Evolutionary conservation across 2,113 vertebrate genomes (phyloP).

Genomic region (Stictonetta naevosa): DNA sequence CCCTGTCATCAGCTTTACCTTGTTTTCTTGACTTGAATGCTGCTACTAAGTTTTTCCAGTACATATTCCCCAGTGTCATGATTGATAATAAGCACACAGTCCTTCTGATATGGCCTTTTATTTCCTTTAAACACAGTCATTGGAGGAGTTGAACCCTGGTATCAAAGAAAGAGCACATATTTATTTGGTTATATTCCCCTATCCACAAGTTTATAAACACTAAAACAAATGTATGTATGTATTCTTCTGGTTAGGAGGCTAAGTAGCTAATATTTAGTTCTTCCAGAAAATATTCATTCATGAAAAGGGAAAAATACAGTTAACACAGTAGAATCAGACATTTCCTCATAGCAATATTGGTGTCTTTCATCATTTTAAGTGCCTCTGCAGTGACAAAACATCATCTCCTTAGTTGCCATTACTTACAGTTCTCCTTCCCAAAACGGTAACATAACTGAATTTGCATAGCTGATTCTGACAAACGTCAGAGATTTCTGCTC

Average conservation of each 20-base stretch:
- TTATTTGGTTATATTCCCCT: slow-evolving; percentile 1
- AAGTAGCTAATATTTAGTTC: neutral
- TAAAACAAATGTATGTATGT: neutral
- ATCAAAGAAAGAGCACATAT: slow-evolving; percentile 18
- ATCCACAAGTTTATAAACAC: neutral
- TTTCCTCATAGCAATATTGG: slow-evolving; percentile 3
- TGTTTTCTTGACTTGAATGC: slow-evolving; percentile 99
- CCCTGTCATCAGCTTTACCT: slow-evolving; percentile 79
- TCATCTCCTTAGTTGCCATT: neutral
- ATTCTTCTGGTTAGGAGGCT: neutral
- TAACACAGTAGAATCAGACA: neutral
- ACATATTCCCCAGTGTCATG: slow-evolving; percentile 97
- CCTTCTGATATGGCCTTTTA: slow-evolving; percentile 97
- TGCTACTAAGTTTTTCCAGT: slow-evolving; percentile 97
- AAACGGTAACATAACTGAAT: neutral
- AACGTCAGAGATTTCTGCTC: slow-evolving; percentile 5
- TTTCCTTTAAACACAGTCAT: slow-evolving; percentile 99
- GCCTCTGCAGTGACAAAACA: slow-evolving; percentile 25
- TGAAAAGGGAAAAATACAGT: neutral
- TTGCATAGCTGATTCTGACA: slow-evolving; percentile 8
- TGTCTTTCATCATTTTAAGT: slow-evolving; percentile 20
- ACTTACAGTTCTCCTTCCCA: slow-evolving; percentile 45
- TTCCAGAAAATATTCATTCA: neutral
- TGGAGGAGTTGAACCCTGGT: slow-evolving; percentile 94
- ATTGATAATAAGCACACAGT: slow-evolving; percentile 98